Base-by-base conservation (phyloP, 2,888 invertebrate genomes). In the Hypomecis punctinalis region DNA sequence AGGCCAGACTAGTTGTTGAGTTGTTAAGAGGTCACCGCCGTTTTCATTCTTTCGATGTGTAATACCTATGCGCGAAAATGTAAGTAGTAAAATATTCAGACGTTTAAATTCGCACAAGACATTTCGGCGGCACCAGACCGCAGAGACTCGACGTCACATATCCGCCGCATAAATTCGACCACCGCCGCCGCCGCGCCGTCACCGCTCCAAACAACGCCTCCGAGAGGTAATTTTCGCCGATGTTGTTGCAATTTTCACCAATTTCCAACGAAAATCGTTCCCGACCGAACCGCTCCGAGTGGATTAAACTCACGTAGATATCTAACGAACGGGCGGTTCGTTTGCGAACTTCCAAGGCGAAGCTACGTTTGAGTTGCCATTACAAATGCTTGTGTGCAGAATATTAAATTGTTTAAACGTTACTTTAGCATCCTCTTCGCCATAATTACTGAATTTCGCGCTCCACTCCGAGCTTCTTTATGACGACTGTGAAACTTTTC, bases 261-360 rank as follows among this genome's bases (percentile, higher is more conserved):
- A 90, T 91, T 91, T 88, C 83, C 84, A 79, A 75, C 76, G 80
- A 83, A 89, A 89, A 90, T 90, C 87, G 86, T 82, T 85, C 81
- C 76, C 82, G 75, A 80, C 81, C 77, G 76, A 82, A 83, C 81
- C 84, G 78, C 84, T 83, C 80, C 81, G 82, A 90, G 84, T 88
- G 88, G 86, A 90, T 91, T 92, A 91, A 91, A 86, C 92, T 91
- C 92, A 92, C 92, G 92, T 92, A 92, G 90, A 90, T 91, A 90
- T 88, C 91, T 91, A 93, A 93, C 90, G 92, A 92, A 91, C 88
- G 88, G 84, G 70, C 82, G 87, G 86, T 88, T 90, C 90, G 90
- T 88, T 91, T 89, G 87, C 84, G 83, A 90, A 91, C 90, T 92
- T 91, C 87, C 84, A 88, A 90, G 89, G 86, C 83, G 86, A 85